phyloP scores from a whole-genome alignment of 2,113 vertebrate genomes.

The Oreocharis arfaki region DNA sequence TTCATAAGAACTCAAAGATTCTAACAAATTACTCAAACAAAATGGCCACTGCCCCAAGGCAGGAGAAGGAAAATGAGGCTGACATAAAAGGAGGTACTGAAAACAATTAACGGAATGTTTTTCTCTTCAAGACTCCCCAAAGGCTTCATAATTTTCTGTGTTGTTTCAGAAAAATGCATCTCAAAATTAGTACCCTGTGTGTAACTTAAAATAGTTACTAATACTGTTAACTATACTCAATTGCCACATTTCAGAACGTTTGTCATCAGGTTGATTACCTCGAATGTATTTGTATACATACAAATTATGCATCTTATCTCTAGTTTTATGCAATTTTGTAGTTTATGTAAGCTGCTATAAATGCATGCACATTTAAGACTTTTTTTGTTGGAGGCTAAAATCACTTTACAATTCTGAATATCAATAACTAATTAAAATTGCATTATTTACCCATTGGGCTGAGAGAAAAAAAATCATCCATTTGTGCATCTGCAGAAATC shows the following conservation, averaged over 20 bases:
- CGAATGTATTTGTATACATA: neutral
- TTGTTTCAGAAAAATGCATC: neutral
- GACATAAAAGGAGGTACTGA: neutral
- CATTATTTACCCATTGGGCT: neutral
- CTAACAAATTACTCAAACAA: neutral
- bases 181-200: neutral
- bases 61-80: neutral
- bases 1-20: neutral
- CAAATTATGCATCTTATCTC: neutral
- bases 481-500: neutral
- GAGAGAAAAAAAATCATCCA: neutral
- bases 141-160: neutral
- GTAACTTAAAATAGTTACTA: neutral
- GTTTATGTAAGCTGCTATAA: neutral
- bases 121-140: neutral
- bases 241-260: neutral
- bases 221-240: neutral
- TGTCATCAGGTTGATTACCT: neutral
- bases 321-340: neutral
- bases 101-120: neutral
- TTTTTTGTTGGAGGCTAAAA: neutral
- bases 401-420: neutral
- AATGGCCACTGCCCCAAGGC: neutral
- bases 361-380: neutral
- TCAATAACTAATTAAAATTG: neutral